A percentile compares a stretch with the other conserved stretches of the same genome.
phyloP scores from a whole-genome alignment of 2,888 invertebrate genomes.

The Drosophila colorata region DNA sequence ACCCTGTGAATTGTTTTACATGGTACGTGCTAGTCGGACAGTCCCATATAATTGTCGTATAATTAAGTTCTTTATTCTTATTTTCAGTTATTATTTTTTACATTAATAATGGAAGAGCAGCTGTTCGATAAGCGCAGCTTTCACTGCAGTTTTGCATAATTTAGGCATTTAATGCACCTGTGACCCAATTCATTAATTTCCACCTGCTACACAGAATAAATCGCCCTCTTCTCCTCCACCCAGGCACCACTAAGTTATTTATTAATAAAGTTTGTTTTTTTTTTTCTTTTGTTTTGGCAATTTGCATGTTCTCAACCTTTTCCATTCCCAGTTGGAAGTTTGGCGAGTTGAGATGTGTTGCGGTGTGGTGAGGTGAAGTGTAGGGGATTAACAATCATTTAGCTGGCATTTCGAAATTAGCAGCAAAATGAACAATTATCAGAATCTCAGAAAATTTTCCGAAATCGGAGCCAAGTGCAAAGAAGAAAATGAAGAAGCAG shows the following conservation, averaged over 20 bases:
- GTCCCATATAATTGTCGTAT: too few species aligned
- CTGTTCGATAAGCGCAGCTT: background rate
- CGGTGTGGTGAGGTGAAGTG: background rate
- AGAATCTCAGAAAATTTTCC: conserved; percentile 47
- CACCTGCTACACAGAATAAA: conserved; percentile 16
- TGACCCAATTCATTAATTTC: conserved; percentile 18
- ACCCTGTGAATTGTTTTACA: too few species aligned
- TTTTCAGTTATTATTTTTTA: too few species aligned
- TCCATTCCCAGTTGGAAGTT: conserved; percentile 22
- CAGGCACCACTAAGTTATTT: background rate
- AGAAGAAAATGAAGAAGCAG: conserved; percentile 22
- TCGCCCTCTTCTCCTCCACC: background rate
- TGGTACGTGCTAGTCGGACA: too few species aligned
- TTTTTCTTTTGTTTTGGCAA: background rate
- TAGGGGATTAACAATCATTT: conserved; percentile 12
- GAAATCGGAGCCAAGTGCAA: conserved; percentile 37
- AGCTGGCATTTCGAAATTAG: conserved; percentile 26
- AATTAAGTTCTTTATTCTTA: too few species aligned
- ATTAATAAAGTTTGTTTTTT: background rate
- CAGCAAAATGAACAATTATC: conserved; percentile 39
- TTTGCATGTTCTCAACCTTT: conserved; percentile 19
- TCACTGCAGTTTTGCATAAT: background rate
- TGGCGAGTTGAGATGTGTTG: background rate
- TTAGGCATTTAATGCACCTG: conserved; percentile 31
- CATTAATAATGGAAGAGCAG: too few species aligned